Evolutionary conservation across 2,113 vertebrate species (phyloP), one percentile per base, ranked within the genome.

Genomic region (Enhydra lutris): DNA sequence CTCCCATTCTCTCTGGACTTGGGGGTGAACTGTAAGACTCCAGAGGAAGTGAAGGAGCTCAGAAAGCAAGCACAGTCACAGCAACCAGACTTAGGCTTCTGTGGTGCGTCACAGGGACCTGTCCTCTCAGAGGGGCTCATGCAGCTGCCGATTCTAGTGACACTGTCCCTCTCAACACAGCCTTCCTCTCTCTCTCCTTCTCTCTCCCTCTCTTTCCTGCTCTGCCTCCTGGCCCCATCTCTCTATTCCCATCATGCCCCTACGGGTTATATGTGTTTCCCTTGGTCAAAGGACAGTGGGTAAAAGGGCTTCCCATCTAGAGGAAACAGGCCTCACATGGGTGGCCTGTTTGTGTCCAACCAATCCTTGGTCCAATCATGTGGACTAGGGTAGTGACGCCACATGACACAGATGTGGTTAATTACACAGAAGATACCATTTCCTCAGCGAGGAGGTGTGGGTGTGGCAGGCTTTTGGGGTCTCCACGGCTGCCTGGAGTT

Each of bases 391-490:
- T 23, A 47, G 7, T 2, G 1, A 69, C n/a, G 67, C 59, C 90
- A 65, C 0, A 1, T 13, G 67, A 57, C 50, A 42, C 9, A n/a
- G 39, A 24, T 5, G 79, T 67, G 29, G 45, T 5, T 11, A 39
- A 31, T 74, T 31, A 34, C 1, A 4, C 9, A 14, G 42, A 61
- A 39, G 79, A 73, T 17, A 31, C 24, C 76, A 34, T 92, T 29
- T 67, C 55, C 42, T 69, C 24, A 73, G 36, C 36, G 39, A 79
- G 92, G 55, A 57, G 26, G 12, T 2, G 0, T 18, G 45, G 20
- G 5, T n/a, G 4, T 2, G 7, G 3, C 10, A 10, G 23, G 17
- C 12, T 18, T 39, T 18, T 23, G 9, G 18, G 24, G 14, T 26
- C 42, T 57, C 69, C 1, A 31, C 31, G 9, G 29, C 13, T 26